phyloP scores from a whole-genome alignment of 2,888 invertebrate species.

The Hymenopus coronatus region DNA sequence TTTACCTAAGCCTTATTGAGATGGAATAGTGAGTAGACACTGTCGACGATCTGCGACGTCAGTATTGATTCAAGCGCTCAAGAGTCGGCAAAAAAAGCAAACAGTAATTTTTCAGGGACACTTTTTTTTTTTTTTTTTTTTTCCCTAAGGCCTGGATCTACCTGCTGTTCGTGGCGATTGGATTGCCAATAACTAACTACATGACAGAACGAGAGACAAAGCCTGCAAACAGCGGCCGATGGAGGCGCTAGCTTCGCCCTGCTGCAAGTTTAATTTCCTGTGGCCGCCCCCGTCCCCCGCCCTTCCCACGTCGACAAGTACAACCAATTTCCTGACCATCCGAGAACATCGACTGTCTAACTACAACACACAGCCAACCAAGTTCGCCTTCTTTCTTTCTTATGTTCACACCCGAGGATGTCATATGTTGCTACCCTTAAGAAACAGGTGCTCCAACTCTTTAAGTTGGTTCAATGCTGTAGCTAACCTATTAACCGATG shows the following conservation, averaged over 20 bases:
- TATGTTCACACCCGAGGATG: neutral
- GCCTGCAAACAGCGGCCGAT: neutral
- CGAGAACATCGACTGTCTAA: constrained; percentile 16
- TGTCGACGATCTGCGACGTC: too few relatives aligned
- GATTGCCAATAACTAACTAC: constrained; percentile 2
- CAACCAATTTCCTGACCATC: constrained; percentile 31
- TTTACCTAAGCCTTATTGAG: neutral
- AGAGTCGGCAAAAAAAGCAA: neutral
- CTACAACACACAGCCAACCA: neutral
- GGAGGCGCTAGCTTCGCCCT: constrained; percentile 1
- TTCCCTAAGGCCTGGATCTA: neutral
- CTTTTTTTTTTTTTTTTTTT: neutral
- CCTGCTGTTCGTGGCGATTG: neutral
- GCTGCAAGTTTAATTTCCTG: constrained; percentile 22
- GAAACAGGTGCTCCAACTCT: neutral
- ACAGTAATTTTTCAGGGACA: neutral
- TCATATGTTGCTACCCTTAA: neutral
- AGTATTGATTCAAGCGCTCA: neutral
- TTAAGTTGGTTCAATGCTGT: too few relatives aligned
- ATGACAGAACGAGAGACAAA: constrained; percentile 6
- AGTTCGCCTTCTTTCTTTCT: neutral
- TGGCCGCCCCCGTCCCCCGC: constrained; percentile 1
- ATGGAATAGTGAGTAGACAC: neutral
- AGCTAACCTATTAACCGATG: too few relatives aligned
- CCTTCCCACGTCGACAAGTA: constrained; percentile 6